Evolutionary conservation across 2,113 vertebrate species (phyloP).

Genomic region (Bos javanicus): DNA sequence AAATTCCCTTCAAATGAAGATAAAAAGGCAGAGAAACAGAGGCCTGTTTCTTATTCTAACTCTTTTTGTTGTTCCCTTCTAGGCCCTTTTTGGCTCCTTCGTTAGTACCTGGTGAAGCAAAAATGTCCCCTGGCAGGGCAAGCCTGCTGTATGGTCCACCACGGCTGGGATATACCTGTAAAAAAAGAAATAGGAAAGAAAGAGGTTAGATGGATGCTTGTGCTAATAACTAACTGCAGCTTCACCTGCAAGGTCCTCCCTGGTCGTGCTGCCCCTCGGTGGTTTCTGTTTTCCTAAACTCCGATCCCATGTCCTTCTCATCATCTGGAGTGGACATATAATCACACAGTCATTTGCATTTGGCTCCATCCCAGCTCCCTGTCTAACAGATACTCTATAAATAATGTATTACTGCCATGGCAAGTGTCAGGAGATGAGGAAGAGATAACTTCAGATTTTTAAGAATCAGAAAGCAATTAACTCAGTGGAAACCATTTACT

Average conservation of each 20-base stretch:
- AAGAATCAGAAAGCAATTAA: conserved; percentile 1
- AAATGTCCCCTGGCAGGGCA: conserved; percentile 95
- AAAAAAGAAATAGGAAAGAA: not conserved
- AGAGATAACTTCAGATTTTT: not conserved
- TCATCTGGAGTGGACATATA: not conserved
- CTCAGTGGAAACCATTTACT: not conserved
- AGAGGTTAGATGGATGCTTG: not conserved
- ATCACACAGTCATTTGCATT: not conserved
- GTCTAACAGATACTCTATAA: not conserved
- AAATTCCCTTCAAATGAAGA: not conserved
- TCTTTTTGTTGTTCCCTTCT: not conserved
- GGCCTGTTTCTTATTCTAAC: not conserved
- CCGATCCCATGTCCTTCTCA: not conserved
- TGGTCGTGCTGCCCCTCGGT: not conserved
- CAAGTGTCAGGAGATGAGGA: not conserved
- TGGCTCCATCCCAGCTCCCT: not conserved
- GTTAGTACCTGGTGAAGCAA: conserved; percentile 95
- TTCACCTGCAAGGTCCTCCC: not conserved
- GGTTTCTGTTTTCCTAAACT: not conserved
- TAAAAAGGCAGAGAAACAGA: not conserved
- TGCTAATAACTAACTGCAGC: not conserved
- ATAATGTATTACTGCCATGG: not conserved
- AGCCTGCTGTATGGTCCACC: conserved; percentile 94
- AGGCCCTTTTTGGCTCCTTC: not conserved
- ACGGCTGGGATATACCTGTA: conserved; percentile 97